phyloP scores from a whole-genome alignment of 92 coral and sea anemone genomes.

The Chrysogorgia sp. region DNA sequence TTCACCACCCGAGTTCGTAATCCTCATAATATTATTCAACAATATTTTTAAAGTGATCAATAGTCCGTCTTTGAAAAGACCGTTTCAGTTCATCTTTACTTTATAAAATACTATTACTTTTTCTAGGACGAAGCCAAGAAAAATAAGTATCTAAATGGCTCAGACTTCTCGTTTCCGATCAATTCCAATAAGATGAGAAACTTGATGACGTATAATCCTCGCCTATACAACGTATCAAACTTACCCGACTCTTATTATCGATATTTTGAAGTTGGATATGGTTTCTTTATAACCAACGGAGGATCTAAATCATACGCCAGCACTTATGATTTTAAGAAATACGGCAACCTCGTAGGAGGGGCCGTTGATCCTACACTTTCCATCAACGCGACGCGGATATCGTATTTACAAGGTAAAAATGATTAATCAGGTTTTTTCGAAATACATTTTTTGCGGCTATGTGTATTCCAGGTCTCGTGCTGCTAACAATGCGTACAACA shows the following conservation, averaged over 20 bases:
- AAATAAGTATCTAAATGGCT: constrained; percentile 56
- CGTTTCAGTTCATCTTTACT: too few relatives aligned
- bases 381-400: constrained; percentile 45
- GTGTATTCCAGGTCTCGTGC: too few relatives aligned
- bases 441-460: too few relatives aligned
- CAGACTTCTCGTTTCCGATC: constrained; percentile 72
- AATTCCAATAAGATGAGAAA: constrained; percentile 69
- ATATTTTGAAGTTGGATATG: constrained; percentile 82
- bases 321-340: constrained; percentile 61
- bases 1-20: too few relatives aligned
- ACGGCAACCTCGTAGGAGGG: constrained; percentile 73
- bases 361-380: constrained; percentile 65
- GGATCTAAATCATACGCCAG: constrained; percentile 35
- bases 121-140: constrained; percentile 71
- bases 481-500: too few relatives aligned
- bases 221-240: constrained; percentile 64
- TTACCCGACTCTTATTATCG: constrained; percentile 82
- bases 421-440: too few relatives aligned
- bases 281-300: constrained; percentile 76
- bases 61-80: too few relatives aligned
- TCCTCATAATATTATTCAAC: too few relatives aligned
- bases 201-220: constrained; percentile 70
- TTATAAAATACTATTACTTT: too few relatives aligned
- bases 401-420: constrained; percentile 2
- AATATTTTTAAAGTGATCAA: too few relatives aligned